Evolutionary conservation across 2,113 vertebrate species (phyloP).

Genomic region (Labrus mixtus): DNA sequence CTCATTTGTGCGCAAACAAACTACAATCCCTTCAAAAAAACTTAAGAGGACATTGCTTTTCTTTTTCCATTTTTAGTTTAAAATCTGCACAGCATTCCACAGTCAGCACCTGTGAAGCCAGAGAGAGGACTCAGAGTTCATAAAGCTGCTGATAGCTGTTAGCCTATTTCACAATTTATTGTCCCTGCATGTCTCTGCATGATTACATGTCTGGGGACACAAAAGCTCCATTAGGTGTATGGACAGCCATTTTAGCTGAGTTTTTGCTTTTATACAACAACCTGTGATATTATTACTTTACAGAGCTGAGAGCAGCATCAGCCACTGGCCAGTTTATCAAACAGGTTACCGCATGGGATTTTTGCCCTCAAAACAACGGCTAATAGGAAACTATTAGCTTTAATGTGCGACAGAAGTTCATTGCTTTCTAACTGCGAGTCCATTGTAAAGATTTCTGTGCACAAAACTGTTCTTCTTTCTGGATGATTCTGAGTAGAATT

Average conservation of each 20-base stretch:
- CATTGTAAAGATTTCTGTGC: not conserved
- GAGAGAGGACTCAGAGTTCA: not conserved
- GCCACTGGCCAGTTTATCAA: constrained; percentile 3
- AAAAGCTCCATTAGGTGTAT: not conserved
- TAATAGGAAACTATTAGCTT: not conserved
- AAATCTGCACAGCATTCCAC: not conserved
- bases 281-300: constrained; percentile 18
- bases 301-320: not conserved
- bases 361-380: not conserved
- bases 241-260: not conserved
- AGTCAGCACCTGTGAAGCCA: not conserved
- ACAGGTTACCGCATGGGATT: not conserved
- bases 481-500: no score
- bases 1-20: no score
- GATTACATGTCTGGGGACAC: constrained; percentile 1
- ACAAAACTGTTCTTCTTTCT: no score
- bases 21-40: no score
- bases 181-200: constrained; percentile 3
- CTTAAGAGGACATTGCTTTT: no score
- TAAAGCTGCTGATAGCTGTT: constrained; percentile 8
- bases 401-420: not conserved
- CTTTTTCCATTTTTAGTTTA: not conserved
- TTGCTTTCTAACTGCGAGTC: not conserved
- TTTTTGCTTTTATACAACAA: not conserved
- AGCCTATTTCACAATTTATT: constrained; percentile 39